phyloP scores from a whole-genome alignment of 2,797 vertebrate species.

The Malacoraja senta region DNA sequence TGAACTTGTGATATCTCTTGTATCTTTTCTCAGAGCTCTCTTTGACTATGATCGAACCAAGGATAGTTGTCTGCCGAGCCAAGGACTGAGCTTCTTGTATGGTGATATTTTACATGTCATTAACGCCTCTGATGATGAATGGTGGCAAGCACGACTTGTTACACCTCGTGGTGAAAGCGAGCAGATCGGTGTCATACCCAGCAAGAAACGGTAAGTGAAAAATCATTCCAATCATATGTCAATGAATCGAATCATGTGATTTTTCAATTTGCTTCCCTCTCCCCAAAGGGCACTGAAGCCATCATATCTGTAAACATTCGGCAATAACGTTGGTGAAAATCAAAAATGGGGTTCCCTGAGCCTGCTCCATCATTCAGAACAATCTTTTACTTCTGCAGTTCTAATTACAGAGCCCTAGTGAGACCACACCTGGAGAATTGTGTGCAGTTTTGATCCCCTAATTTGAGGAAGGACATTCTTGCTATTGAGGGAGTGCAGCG shows the following conservation, averaged over 20 bases:
- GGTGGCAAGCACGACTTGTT: slow-evolving; percentile 98
- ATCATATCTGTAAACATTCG: not conserved
- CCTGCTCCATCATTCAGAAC: too few relatives aligned
- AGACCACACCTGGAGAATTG: too few relatives aligned
- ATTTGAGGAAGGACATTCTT: too few relatives aligned
- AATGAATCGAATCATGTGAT: not conserved
- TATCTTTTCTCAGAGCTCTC: slow-evolving; percentile 68
- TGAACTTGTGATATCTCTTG: not conserved
- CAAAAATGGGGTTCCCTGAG: too few relatives aligned
- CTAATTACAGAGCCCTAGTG: too few relatives aligned
- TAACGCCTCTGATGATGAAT: slow-evolving; percentile 95
- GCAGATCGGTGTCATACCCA: slow-evolving; percentile 97
- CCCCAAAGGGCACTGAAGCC: not conserved
- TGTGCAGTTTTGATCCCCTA: too few relatives aligned
- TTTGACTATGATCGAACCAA: slow-evolving; percentile 97
- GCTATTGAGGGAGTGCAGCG: too few relatives aligned
- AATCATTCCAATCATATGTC: not conserved
- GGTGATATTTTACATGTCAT: slow-evolving; percentile 96
- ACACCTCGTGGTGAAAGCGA: slow-evolving; percentile 94
- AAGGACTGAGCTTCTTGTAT: slow-evolving; percentile 94
- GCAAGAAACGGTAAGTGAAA: slow-evolving; percentile 84
- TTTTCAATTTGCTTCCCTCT: not conserved
- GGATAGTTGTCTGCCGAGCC: slow-evolving; percentile 96
- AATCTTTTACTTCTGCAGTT: too few relatives aligned
- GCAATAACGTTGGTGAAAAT: too few relatives aligned